These are phyloP conservation scores for Diadema setosum DNA, from an alignment of 35 echinoderm and acorn worm genomes.

Conservation along the genomic window DNA sequence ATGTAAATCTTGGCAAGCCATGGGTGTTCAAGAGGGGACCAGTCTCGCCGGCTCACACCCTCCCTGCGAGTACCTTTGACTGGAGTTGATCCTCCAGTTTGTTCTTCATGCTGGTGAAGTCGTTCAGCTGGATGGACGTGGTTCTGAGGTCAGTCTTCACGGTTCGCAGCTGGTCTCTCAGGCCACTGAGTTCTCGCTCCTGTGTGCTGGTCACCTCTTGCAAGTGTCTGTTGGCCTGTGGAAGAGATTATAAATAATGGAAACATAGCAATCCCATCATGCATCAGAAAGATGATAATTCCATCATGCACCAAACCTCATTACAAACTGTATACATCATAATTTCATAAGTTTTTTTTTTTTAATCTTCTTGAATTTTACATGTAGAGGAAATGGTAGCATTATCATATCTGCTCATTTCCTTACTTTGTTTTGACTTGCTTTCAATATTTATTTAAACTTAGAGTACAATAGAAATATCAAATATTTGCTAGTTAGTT, in stretches of 20 bases:
- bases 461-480: no score
- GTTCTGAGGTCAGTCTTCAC: constrained; percentile 37
- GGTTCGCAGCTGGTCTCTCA: constrained; percentile 66
- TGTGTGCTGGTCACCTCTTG: constrained; percentile 69
- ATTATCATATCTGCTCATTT: no score
- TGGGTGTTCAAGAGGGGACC: no score
- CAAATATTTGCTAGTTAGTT: no score
- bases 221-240: constrained; percentile 63
- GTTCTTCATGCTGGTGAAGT: constrained; percentile 20
- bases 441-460: no score
- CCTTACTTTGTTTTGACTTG: no score
- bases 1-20: no score
- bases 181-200: constrained; percentile 45
- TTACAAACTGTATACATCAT: not conserved
- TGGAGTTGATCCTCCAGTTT: constrained; percentile 39
- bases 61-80: constrained; percentile 78
- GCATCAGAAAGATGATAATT: not conserved
- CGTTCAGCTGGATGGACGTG: constrained; percentile 51
- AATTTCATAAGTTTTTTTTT: not conserved
- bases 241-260: not conserved
- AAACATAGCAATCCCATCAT: not conserved
- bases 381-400: no score
- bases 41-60: no score
- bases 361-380: no score
- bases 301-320: not conserved